Percentiles rank a stretch among this genome's conserved stretches.
Conservation (phyloP, 2,113 vertebrate species). For the Hiodon tergisus region DNA sequence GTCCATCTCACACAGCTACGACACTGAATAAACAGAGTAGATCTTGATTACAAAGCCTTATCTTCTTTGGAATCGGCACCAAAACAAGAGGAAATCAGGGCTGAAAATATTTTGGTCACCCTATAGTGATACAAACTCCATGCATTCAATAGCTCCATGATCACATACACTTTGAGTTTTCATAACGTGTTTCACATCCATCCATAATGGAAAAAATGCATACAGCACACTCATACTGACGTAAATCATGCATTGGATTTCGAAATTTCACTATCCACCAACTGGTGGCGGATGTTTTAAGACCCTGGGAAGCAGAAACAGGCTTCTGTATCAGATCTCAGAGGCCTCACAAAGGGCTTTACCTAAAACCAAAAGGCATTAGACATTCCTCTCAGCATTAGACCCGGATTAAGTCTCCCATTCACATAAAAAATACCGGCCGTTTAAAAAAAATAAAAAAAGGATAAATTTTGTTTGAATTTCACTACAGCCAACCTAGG, state of each 20-base stretch:
- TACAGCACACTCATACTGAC: too few species aligned
- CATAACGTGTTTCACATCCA: too few species aligned
- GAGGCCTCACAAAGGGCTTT: constrained; percentile 14
- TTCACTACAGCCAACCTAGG: background rate
- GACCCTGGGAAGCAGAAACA: background rate
- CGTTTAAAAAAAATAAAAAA: background rate
- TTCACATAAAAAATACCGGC: background rate
- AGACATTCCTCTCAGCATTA: constrained; percentile 35
- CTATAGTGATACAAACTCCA: too few species aligned
- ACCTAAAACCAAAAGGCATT: constrained; percentile 19
- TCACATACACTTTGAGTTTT: too few species aligned
- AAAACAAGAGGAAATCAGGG: background rate
- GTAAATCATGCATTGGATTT: too few species aligned
- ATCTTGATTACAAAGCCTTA: background rate
- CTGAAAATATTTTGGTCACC: too few species aligned
- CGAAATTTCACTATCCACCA: too few species aligned
- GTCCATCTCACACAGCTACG: background rate
- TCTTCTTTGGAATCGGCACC: background rate
- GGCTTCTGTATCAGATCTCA: too few species aligned
- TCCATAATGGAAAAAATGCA: too few species aligned
- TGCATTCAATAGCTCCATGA: too few species aligned
- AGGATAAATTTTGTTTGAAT: background rate
- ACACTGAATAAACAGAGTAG: background rate
- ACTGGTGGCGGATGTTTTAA: background rate
- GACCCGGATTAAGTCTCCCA: constrained; percentile 25